Evolutionary conservation across 2,113 vertebrate genomes (phyloP).

Genomic region (Micronisus gabar): DNA sequence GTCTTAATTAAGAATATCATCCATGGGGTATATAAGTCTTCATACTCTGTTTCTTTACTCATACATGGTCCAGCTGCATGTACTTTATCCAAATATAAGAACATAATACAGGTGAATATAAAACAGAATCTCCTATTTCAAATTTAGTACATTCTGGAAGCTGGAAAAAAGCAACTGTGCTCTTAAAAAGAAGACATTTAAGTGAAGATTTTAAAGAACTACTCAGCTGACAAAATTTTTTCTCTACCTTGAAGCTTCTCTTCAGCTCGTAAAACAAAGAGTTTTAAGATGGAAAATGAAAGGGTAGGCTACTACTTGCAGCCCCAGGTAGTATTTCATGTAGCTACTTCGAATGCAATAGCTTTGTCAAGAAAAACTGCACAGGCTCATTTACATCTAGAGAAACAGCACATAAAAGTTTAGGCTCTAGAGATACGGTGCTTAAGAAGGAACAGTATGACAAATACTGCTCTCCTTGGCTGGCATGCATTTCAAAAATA

Average conservation of each 20-base stretch:
- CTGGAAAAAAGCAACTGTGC: background rate
- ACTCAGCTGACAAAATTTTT: background rate
- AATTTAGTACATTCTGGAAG: background rate
- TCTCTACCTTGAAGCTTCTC: background rate
- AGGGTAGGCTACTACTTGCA: background rate
- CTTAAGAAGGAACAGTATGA: background rate
- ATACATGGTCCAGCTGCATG: background rate
- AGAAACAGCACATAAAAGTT: background rate
- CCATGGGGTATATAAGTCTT: rapidly evolving
- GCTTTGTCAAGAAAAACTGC: background rate
- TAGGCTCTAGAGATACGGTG: background rate
- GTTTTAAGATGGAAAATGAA: background rate
- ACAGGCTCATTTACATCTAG: background rate
- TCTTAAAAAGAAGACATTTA: background rate
- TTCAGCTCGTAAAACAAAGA: background rate
- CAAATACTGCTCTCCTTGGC: background rate
- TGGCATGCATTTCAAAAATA: background rate
- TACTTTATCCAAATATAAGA: background rate
- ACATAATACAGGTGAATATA: background rate
- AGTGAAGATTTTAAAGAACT: background rate
- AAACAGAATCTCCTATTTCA: background rate
- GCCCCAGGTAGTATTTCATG: background rate
- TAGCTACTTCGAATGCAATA: background rate
- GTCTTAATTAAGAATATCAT: background rate
- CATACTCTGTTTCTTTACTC: background rate